Percentiles rank a stretch among this genome's conserved stretches.
These are phyloP conservation scores for Beroe forskalii DNA, from an alignment of 37 sponge, comb jelly and placozoan species.

Conservation along the genomic window DNA sequence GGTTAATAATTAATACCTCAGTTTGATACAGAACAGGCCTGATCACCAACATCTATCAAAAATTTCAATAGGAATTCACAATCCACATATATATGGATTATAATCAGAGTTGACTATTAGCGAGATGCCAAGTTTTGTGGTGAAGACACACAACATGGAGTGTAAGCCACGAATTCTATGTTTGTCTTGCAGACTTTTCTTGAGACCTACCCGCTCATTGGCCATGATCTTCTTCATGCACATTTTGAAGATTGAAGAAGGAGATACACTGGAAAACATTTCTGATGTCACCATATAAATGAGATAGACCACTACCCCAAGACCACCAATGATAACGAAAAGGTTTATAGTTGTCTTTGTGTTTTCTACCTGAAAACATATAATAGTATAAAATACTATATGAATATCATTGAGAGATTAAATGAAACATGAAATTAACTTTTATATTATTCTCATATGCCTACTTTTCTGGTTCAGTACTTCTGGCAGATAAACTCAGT, in stretches of 20 bases:
- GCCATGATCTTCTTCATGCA: background rate
- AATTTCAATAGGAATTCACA: too few species aligned
- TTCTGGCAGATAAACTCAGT: background rate
- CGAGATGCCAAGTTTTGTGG: too few species aligned
- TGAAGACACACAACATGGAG: too few species aligned
- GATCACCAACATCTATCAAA: too few species aligned
- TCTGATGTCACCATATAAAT: conserved; percentile 8
- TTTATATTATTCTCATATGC: background rate
- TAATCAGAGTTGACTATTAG: too few species aligned
- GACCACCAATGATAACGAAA: background rate
- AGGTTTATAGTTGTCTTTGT: conserved; percentile 11
- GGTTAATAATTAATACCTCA: too few species aligned
- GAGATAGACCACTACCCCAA: background rate
- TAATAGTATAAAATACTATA: background rate
- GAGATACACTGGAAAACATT: conserved; percentile 23
- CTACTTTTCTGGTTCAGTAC: too few species aligned
- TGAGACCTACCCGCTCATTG: background rate
- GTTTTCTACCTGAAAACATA: conserved; percentile 23
- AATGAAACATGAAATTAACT: background rate
- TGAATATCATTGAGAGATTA: background rate
- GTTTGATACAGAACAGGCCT: too few species aligned
- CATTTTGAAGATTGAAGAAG: conserved; percentile 54
- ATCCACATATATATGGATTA: too few species aligned
- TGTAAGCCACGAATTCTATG: too few species aligned
- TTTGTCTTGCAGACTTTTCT: too few species aligned